A percentile compares a stretch with the other conserved stretches of the same genome.
Evolutionary conservation across 2,888 invertebrate species (phyloP).

Genomic region (Ophioninae sp.): DNA sequence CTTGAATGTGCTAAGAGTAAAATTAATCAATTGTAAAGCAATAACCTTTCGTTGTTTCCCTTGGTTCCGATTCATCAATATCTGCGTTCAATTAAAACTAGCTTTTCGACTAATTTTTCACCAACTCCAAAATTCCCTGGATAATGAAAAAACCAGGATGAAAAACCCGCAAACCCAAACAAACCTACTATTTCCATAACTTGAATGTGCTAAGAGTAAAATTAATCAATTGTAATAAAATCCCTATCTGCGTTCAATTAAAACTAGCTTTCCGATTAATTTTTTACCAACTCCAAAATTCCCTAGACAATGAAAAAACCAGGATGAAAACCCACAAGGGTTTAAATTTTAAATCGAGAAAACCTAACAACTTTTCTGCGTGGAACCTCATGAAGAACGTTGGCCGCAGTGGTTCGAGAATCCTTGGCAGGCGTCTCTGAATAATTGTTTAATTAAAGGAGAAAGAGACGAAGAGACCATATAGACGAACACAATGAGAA

Average conservation of each 20-base stretch:
- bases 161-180: neutral
- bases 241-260: too few species aligned
- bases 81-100: too few species aligned
- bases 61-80: too few species aligned
- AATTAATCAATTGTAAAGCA: too few species aligned
- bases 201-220: too few species aligned
- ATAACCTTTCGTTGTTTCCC: too few species aligned
- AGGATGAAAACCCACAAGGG: neutral
- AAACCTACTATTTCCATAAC: too few species aligned
- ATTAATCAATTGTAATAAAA: too few species aligned
- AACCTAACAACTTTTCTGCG: constrained; percentile 17
- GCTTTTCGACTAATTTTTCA: neutral
- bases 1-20: too few species aligned
- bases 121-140: neutral
- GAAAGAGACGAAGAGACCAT: neutral
- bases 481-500: neutral
- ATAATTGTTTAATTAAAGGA: constrained; percentile 39
- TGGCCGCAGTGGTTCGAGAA: constrained; percentile 32
- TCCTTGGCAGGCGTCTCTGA: constrained; percentile 45
- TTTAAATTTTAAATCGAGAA: neutral
- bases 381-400: constrained; percentile 50
- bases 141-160: neutral
- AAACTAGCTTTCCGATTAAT: too few species aligned
- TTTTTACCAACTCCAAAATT: neutral
- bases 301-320: neutral